These are phyloP conservation scores for Hyppa rectilinea DNA, from an alignment of 2,888 invertebrate genomes.

Conservation along the genomic window DNA sequence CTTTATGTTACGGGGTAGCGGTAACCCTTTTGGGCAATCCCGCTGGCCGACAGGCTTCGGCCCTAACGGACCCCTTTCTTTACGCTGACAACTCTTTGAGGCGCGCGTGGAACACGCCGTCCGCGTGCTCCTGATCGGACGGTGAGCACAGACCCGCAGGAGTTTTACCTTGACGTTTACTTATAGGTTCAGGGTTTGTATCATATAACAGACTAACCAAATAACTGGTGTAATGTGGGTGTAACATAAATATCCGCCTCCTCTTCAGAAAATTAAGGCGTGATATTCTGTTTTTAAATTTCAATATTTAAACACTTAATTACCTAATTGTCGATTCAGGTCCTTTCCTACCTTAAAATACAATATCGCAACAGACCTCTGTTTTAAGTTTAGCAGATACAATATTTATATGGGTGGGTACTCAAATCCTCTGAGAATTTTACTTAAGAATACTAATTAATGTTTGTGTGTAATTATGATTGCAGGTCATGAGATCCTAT, in stretches of 20 bases:
- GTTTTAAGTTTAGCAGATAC: conserved; percentile 17
- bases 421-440: conserved; percentile 39
- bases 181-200: background rate
- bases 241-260: background rate
- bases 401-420: conserved; percentile 35
- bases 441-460: conserved; percentile 60
- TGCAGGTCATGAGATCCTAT: conserved; percentile 44
- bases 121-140: too few relatives aligned
- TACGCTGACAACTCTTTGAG: too few relatives aligned
- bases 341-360: conserved; percentile 19
- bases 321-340: conserved; percentile 11
- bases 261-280: background rate
- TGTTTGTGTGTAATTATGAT: conserved; percentile 59
- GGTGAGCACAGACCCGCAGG: too few relatives aligned
- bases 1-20: too few relatives aligned
- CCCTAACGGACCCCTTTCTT: too few relatives aligned
- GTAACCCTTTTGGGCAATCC: too few relatives aligned
- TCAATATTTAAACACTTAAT: conserved; percentile 34
- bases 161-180: background rate
- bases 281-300: background rate
- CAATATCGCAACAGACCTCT: conserved; percentile 16
- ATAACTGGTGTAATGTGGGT: background rate
- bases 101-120: too few relatives aligned
- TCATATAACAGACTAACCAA: background rate
- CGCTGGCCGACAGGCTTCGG: too few relatives aligned